These are phyloP conservation scores for Abscondita cerata DNA, from an alignment of 2,888 invertebrate species.

Conservation along the genomic window DNA sequence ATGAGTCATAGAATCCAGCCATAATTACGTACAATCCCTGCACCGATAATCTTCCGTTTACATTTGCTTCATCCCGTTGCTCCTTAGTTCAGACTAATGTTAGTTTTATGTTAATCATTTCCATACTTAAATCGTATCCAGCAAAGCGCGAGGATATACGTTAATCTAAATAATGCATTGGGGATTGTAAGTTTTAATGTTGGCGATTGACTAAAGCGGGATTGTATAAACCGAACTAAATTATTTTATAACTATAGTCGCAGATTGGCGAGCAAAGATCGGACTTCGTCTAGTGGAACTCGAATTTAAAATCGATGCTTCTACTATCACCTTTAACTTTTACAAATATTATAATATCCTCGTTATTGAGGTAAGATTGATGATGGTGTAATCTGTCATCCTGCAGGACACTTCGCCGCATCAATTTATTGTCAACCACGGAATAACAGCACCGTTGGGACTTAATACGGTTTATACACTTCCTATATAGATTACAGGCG, in stretches of 20 bases:
- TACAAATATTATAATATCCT: conserved; percentile 33
- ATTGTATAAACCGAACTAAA: conserved; percentile 23
- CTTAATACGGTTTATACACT: neutral
- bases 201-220: conserved; percentile 27
- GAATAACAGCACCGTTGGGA: conserved; percentile 21
- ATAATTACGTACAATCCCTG: conserved; percentile 50
- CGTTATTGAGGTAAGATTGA: conserved; percentile 55
- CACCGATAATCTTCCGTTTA: conserved; percentile 49
- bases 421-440: conserved; percentile 53
- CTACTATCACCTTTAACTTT: conserved; percentile 7
- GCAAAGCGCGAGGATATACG: conserved; percentile 45
- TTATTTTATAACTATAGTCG: conserved; percentile 13
- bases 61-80: conserved; percentile 40
- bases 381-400: conserved; percentile 59
- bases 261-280: no score
- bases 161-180: conserved; percentile 47
- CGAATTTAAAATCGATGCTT: neutral
- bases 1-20: conserved; percentile 43
- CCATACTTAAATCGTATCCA: conserved; percentile 45
- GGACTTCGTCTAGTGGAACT: no score
- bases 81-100: conserved; percentile 50
- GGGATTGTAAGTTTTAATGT: conserved; percentile 44
- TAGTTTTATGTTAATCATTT: conserved; percentile 53
- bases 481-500: no score
- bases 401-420: conserved; percentile 53